Evolutionary conservation across 1,140 invertebrate species (phyloP).

Genomic region (Halesus radiatus): DNA sequence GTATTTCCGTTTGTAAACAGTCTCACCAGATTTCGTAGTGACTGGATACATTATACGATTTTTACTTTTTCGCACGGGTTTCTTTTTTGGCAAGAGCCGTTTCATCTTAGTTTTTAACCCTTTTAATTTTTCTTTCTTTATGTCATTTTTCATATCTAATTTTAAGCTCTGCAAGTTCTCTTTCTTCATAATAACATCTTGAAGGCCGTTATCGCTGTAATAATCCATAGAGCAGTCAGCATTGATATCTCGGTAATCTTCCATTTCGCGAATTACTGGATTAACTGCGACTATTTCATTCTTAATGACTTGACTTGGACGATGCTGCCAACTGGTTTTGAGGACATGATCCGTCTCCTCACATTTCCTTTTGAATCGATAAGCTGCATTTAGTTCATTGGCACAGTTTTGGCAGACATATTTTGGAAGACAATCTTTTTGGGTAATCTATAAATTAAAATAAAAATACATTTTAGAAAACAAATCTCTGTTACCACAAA

Average conservation of each 20-base stretch:
- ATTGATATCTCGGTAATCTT: background rate
- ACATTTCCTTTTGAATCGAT: constrained; percentile 66
- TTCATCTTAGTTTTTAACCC: constrained; percentile 11
- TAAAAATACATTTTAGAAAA: no score
- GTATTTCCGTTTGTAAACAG: constrained; percentile 54
- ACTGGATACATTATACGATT: constrained; percentile 60
- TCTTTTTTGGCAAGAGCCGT: constrained; percentile 32
- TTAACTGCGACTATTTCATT: background rate
- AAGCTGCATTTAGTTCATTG: constrained; percentile 64
- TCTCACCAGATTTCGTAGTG: constrained; percentile 56
- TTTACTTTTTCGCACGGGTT: constrained; percentile 34
- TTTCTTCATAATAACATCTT: constrained; percentile 26
- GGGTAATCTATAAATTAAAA: constrained; percentile 61
- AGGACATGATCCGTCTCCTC: constrained; percentile 61
- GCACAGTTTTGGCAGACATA: constrained; percentile 65
- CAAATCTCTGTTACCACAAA: no score
- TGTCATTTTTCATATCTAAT: background rate
- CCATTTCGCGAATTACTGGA: background rate
- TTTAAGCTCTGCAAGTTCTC: background rate
- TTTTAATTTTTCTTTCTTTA: constrained; percentile 28
- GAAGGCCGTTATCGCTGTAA: constrained; percentile 32
- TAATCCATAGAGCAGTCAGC: constrained; percentile 34
- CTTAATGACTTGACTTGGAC: constrained; percentile 29
- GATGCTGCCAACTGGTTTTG: constrained; percentile 34
- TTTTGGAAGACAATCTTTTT: constrained; percentile 63